Percentiles rank a stretch among this genome's conserved stretches.
Conservation (phyloP, 2,888 invertebrate genomes). For the Orgyia antiqua region DNA sequence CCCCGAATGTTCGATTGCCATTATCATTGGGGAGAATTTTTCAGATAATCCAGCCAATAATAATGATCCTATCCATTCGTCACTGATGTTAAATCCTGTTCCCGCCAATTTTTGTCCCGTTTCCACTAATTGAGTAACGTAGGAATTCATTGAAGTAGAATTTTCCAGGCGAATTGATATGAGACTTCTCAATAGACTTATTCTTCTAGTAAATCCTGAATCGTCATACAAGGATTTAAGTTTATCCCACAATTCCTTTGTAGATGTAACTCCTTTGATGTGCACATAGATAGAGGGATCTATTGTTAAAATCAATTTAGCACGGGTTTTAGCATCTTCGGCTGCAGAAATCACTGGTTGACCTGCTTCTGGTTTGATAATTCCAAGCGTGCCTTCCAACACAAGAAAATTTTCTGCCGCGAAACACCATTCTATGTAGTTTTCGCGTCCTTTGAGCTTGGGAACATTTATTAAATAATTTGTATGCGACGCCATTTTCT, state of each 20-base stretch:
- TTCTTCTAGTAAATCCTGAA: slow-evolving; percentile 3
- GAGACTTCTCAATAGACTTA: slow-evolving; percentile 1
- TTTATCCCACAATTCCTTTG: slow-evolving; percentile 1
- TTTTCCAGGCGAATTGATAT: slow-evolving; percentile 7
- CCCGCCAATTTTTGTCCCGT: not conserved
- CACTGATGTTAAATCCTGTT: slow-evolving; percentile 1
- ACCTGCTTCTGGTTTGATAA: slow-evolving; percentile 1
- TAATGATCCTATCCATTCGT: no score
- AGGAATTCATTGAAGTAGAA: not conserved
- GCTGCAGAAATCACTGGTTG: not conserved
- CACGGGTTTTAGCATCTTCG: slow-evolving; percentile 2
- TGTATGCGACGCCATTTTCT: not conserved
- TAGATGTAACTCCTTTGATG: not conserved
- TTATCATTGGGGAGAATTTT: not conserved
- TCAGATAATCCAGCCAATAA: slow-evolving; percentile 1
- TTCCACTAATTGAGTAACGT: not conserved
- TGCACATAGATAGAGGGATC: slow-evolving; percentile 2
- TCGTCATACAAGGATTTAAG: slow-evolving; percentile 3
- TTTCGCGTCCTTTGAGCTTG: not conserved
- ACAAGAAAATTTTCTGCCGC: slow-evolving; percentile 6
- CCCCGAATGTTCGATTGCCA: not conserved
- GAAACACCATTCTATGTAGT: slow-evolving; percentile 2
- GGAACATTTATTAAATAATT: not conserved
- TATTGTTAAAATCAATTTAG: no score
- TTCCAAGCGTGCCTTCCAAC: slow-evolving; percentile 1